Percentiles rank a stretch among this genome's conserved stretches.
Conservation (phyloP, 2,888 invertebrate species). For the Cistogaster globosa region DNA sequence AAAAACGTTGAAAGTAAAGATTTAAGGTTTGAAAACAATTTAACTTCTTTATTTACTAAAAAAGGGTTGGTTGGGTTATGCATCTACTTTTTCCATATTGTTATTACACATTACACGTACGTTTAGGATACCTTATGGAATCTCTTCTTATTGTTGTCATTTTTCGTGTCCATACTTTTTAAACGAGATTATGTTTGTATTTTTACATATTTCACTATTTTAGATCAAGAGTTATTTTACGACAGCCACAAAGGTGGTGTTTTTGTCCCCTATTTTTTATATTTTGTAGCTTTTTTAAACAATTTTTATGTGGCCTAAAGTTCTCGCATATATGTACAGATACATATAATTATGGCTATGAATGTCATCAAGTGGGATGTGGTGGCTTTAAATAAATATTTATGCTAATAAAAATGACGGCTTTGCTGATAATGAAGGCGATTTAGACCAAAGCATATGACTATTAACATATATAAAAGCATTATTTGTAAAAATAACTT, state of each 20-base stretch:
- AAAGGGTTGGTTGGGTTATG: too few relatives aligned
- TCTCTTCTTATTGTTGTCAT: too few relatives aligned
- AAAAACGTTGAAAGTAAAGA: too few relatives aligned
- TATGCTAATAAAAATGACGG: neutral
- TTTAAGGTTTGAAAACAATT: too few relatives aligned
- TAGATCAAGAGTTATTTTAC: neutral
- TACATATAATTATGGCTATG: neutral
- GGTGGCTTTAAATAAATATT: neutral
- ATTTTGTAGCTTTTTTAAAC: neutral
- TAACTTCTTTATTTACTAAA: too few relatives aligned
- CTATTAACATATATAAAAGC: neutral
- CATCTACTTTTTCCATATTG: too few relatives aligned
- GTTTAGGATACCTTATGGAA: too few relatives aligned
- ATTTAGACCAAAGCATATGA: neutral
- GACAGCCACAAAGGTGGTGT: neutral
- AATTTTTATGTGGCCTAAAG: neutral
- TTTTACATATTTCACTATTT: slow-evolving; percentile 12
- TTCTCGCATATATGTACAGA: neutral
- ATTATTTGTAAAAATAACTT: neutral
- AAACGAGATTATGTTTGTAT: slow-evolving; percentile 37
- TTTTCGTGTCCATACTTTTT: slow-evolving; percentile 57
- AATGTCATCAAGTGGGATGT: too few relatives aligned
- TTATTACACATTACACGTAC: too few relatives aligned
- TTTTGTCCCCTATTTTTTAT: slow-evolving; percentile 31
- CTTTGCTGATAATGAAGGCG: neutral